Evolutionary conservation across 2,797 vertebrate species (phyloP), one percentile per base, ranked within the genome.

Genomic region (Phylloscopus collybita): DNA sequence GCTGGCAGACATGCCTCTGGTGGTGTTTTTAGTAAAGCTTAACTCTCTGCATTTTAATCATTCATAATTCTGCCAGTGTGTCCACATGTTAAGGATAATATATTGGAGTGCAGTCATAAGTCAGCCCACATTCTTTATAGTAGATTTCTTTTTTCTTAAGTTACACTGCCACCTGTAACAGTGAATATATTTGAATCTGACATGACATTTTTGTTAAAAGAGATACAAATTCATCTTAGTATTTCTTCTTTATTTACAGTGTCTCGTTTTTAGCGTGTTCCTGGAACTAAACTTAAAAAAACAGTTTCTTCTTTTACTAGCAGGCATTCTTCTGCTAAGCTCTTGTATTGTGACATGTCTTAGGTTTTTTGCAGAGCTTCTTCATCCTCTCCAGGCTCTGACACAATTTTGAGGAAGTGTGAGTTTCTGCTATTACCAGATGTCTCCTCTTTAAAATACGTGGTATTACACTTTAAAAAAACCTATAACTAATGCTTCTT

Each of bases 371-470:
- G 74, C 50, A 86, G 50, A 75, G 8, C 70, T 64, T 13, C 80
- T 88, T 84, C 47, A 86, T 59, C 59, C 36, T 84, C 90, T 75
- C 57, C 56, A 21, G 81, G 30, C 20, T 34, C 44, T 78, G 44
- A 69, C 26, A 65, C 30, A 49, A 16, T 80, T 95, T 93, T 93
- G 76, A 93, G 94, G 95, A 97, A 96, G 80, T 85, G 34, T 51
- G 56, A 88, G 27, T 85, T 95, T 92, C 60, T 90, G n/a, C 69
- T 91, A 5, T 78, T 47, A 49, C n/a, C 93, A 96, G 61, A 80
- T 92, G 75, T 84, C 82, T 90, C 4, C 44, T 79, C n/a, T 90
- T 81, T 56, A 81, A 92, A 80, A 60, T 56, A 90, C 7, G 22
- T 66, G 30, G 0, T 42, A 21, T 53, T 65, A 13, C 16, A 30